Conservation (phyloP, 1,140 invertebrate species). For the Anthonomus grandis region DNA sequence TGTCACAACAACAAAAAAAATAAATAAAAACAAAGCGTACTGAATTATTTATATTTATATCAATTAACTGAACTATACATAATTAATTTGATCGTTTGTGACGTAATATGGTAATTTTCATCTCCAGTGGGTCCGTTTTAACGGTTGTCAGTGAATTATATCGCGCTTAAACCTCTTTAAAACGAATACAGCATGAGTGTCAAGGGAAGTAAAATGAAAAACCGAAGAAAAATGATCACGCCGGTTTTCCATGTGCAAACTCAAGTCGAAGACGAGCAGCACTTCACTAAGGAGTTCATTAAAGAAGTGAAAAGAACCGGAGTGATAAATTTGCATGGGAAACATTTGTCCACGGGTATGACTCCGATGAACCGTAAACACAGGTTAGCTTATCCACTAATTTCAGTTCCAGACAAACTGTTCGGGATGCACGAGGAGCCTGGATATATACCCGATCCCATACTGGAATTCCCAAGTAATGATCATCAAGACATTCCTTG, state of each 20-base stretch:
- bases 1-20: no score
- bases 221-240: conserved; percentile 51
- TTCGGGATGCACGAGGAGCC: conserved; percentile 77
- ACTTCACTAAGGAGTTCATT: conserved; percentile 65
- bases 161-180: no score
- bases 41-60: no score
- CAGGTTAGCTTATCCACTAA: background rate
- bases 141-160: no score
- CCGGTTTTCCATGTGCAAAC: conserved; percentile 68
- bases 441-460: conserved; percentile 58
- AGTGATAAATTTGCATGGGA: conserved; percentile 72
- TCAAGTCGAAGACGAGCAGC: conserved; percentile 61
- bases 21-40: no score
- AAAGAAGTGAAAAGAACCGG: conserved; percentile 76
- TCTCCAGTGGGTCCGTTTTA: no score
- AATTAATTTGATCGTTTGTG: no score
- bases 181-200: no score
- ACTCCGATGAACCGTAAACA: background rate
- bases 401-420: conserved; percentile 74
- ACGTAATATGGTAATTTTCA: no score
- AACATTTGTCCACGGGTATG: conserved; percentile 68
- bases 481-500: conserved; percentile 64
- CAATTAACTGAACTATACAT: no score
- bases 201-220: no score
- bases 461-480: conserved; percentile 55